A percentile compares a stretch with the other conserved stretches of the same genome.
These are phyloP conservation scores for Sminthurinus signatus DNA, from an alignment of 1,140 invertebrate genomes.

Conservation along the genomic window DNA sequence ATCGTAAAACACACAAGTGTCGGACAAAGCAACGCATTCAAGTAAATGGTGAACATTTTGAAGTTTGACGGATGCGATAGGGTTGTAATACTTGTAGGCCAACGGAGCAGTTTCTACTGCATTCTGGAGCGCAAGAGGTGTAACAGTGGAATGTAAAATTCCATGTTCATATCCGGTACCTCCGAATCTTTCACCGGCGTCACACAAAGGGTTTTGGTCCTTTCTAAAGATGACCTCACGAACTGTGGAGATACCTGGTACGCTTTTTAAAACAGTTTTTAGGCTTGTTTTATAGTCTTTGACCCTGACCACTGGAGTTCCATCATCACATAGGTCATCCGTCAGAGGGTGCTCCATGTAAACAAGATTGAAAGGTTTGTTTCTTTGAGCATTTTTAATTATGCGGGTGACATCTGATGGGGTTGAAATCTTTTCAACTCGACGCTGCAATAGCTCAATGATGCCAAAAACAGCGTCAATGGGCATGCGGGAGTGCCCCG, in stretches of 20 bases:
- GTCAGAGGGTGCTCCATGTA: neutral
- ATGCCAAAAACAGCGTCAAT: slow-evolving; percentile 2
- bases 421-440: neutral
- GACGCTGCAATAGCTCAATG: neutral
- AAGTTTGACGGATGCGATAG: no score
- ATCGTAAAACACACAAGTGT: no score
- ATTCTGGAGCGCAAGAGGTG: neutral
- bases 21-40: no score
- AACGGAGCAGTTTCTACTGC: neutral
- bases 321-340: slow-evolving; percentile 2
- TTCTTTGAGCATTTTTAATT: neutral
- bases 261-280: neutral
- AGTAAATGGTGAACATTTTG: no score
- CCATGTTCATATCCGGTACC: neutral
- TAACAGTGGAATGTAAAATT: neutral
- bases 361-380: neutral
- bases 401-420: neutral
- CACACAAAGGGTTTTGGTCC: neutral
- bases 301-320: slow-evolving; percentile 1
- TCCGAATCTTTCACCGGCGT: neutral
- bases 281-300: slow-evolving; percentile 8
- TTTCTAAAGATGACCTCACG: neutral
- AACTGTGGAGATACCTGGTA: neutral
- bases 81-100: no score
- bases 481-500: neutral